Evolutionary conservation across 2,113 vertebrate genomes (phyloP).

Genomic region (Rhinolophus ferrumequinum): DNA sequence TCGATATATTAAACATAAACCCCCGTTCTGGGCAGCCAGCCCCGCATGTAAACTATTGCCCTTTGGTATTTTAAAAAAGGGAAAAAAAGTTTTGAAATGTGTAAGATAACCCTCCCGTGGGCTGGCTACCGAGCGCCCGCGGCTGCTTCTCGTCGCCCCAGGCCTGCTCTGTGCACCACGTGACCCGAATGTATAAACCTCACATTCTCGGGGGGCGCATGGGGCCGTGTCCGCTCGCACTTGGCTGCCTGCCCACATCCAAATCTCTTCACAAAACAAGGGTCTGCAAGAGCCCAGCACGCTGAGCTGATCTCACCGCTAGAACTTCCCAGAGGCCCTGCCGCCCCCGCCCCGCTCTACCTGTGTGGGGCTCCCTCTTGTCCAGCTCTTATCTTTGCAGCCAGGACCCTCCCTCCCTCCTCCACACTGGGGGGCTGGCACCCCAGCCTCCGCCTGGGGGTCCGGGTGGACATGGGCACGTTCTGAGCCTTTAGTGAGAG

Average conservation of each 20-base stretch:
- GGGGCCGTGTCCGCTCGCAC: neutral
- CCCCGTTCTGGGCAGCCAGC: constrained; percentile 46
- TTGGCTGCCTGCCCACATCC: constrained; percentile 79
- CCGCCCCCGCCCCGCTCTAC: neutral
- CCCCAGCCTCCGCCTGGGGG: neutral
- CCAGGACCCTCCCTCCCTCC: neutral
- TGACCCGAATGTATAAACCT: constrained; percentile 78
- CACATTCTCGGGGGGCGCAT: constrained; percentile 77
- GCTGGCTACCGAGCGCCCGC: constrained; percentile 72
- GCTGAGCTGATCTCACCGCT: constrained; percentile 66
- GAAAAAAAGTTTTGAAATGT: constrained; percentile 63
- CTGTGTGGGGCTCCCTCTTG: rapidly evolving
- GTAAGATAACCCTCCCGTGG: constrained; percentile 64
- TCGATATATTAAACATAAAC: constrained; percentile 45
- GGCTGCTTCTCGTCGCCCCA: constrained; percentile 75
- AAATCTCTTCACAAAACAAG: constrained; percentile 80
- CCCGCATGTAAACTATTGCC: constrained; percentile 70
- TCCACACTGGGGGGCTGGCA: neutral
- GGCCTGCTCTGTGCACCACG: neutral
- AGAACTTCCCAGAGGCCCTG: constrained; percentile 66
- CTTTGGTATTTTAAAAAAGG: constrained; percentile 64
- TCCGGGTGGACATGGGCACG: neutral
- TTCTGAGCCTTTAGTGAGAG: constrained; percentile 47
- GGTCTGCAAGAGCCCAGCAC: constrained; percentile 55
- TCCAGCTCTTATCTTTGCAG: neutral